Percentiles rank a stretch among this genome's conserved stretches.
Evolutionary conservation across 2,888 invertebrate species (phyloP).

Genomic region (Chydorus sphaericus): DNA sequence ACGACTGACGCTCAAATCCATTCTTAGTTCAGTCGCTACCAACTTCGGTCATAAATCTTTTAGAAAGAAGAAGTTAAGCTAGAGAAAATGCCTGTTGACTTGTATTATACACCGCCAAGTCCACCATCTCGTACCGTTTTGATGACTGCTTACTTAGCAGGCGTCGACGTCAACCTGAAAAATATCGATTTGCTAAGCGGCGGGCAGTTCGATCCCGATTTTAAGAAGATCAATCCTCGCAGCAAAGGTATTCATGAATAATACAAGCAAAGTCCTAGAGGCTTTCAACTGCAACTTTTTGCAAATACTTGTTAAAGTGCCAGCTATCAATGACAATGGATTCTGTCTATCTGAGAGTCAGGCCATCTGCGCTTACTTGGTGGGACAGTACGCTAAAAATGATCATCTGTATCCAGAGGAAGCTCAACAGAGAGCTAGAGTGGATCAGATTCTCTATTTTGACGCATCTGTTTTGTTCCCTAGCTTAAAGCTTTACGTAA

Average conservation of each 20-base stretch:
- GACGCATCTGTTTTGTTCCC: slow-evolving; percentile 59
- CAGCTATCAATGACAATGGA: slow-evolving; percentile 66
- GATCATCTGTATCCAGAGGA: slow-evolving; percentile 55
- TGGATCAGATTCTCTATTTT: slow-evolving; percentile 65
- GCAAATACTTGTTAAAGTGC: too few relatives aligned
- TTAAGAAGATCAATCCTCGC: slow-evolving; percentile 44
- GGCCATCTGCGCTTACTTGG: slow-evolving; percentile 62
- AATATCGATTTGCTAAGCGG: slow-evolving; percentile 41
- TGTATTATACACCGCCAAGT: slow-evolving; percentile 49
- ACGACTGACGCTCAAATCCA: too few relatives aligned
- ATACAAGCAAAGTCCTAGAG: too few relatives aligned
- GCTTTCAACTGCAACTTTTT: too few relatives aligned
- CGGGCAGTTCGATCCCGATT: slow-evolving; percentile 49
- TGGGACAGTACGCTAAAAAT: slow-evolving; percentile 63
- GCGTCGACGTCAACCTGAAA: slow-evolving; percentile 49
- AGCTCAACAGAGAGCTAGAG: slow-evolving; percentile 48
- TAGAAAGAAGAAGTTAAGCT: too few relatives aligned
- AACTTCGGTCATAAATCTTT: too few relatives aligned
- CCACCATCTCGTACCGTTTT: slow-evolving; percentile 48
- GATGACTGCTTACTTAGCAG: slow-evolving; percentile 46
- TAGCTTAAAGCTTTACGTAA: slow-evolving; percentile 34
- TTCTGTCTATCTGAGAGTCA: slow-evolving; percentile 66
- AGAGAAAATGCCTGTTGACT: slow-evolving; percentile 38
- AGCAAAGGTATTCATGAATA: too few relatives aligned
- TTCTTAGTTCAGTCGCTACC: too few relatives aligned